Evolutionary conservation across 2,888 invertebrate species (phyloP).

Genomic region (Lypha dubia): DNA sequence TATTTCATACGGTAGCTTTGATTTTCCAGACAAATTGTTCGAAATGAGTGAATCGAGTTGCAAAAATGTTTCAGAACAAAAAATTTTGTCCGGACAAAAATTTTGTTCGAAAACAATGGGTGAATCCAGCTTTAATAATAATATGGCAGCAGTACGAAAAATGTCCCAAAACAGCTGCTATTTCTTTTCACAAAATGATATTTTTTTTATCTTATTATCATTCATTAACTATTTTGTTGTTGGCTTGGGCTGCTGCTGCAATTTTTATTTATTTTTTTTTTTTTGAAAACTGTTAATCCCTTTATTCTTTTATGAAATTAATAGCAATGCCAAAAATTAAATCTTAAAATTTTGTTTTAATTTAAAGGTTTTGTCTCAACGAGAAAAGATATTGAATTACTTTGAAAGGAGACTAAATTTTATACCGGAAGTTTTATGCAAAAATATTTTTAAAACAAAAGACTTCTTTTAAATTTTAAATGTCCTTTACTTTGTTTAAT

Average conservation of each 20-base stretch:
- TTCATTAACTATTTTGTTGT: not conserved
- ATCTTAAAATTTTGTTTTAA: not conserved
- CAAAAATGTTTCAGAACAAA: too few relatives aligned
- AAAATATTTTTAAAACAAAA: conserved; percentile 17
- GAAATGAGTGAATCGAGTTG: too few relatives aligned
- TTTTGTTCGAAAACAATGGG: too few relatives aligned
- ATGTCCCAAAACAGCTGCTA: too few relatives aligned
- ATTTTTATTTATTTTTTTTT: not conserved
- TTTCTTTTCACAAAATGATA: too few relatives aligned
- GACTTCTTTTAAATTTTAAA: not conserved
- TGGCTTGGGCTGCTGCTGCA: not conserved
- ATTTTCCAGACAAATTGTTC: too few relatives aligned
- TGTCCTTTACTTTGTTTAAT: conserved; percentile 2
- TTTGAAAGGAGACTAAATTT: conserved; percentile 22
- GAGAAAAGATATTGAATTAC: conserved; percentile 43
- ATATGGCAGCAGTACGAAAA: too few relatives aligned
- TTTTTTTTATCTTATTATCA: not conserved
- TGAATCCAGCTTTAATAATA: too few relatives aligned
- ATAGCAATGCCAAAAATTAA: conserved; percentile 35
- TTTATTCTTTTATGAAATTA: conserved; percentile 10
- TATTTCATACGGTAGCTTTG: too few relatives aligned
- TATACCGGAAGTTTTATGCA: conserved; percentile 45
- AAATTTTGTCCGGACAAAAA: too few relatives aligned
- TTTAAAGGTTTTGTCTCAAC: not conserved
- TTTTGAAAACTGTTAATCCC: not conserved